Base-by-base conservation (phyloP, 2,797 vertebrate species). In the Hippoglossus hippoglossus region DNA sequence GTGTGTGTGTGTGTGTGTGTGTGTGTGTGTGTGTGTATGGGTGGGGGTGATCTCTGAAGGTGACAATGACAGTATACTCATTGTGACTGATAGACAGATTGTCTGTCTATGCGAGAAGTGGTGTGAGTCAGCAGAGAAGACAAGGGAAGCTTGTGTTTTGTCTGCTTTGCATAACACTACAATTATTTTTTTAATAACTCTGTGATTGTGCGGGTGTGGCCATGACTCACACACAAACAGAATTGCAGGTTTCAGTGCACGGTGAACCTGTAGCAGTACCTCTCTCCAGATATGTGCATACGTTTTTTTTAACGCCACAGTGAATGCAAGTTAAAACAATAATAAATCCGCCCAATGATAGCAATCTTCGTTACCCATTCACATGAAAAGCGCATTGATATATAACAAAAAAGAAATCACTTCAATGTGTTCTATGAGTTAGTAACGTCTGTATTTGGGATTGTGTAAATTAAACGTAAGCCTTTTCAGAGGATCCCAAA, bases 161-260 rank as follows among this genome's bases (percentile, higher is more conserved):
- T 34, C 41, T 24, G 24, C 19, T 51, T 66, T 46, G 47, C 56
- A 60, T 36, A 16, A 60, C 13, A 49, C 67, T 34, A 28, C 44
- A 73, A 73, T 60, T 63, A 59, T 65, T 58, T 59, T 67, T 77
- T 19, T 67, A 25, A 52, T 41, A 47, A 39, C 60, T 56, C n/a
- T 10, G 8, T 53, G 53, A 12, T 49, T 55, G 46, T 41, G 68
- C 52, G 77, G 63, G 65, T 73, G 74, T 26, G 67, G 63, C 34
- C 62, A 19, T 82, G 81, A 84, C 66, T 84, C 74, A 81, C 61
- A 70, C 44, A 53, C 46, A 63, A 51, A 71, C 22, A 56, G 68
- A 71, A 83, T 67, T 67, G 25, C 21, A 54, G 71, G 65, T 49
- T 60, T 63, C 3, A 49, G 15, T 39, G 15, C 25, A 47, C 28